phyloP scores from a whole-genome alignment of 2,113 vertebrate genomes.

The Periophthalmodon schlosseri region DNA sequence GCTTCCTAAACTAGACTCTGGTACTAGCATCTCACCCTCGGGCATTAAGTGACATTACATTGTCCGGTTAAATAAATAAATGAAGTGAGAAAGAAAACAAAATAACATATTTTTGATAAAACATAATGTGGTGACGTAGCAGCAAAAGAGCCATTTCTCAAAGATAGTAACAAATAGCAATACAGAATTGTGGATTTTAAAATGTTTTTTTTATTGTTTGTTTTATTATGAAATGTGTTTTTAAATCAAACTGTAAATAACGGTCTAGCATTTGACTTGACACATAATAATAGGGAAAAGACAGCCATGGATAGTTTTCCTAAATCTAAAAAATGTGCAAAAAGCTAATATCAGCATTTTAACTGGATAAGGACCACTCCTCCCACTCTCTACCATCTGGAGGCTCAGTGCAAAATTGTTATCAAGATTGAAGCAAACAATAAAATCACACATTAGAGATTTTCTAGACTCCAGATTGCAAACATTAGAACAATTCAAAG shows the following conservation, averaged over 20 bases:
- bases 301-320: neutral
- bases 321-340: neutral
- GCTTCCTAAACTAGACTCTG: too few species aligned
- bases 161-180: neutral
- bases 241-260: neutral
- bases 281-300: neutral
- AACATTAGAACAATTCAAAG: neutral
- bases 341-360: neutral
- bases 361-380: neutral
- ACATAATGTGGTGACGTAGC: neutral
- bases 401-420: constrained; percentile 5
- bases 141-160: neutral
- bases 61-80: too few species aligned
- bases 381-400: constrained; percentile 22
- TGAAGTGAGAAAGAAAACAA: too few species aligned
- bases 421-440: constrained; percentile 4
- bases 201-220: neutral
- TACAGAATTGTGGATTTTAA: neutral
- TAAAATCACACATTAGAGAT: neutral
- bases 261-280: neutral
- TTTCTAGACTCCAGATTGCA: neutral
- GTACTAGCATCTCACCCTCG: too few species aligned
- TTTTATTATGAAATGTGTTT: neutral
- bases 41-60: too few species aligned
- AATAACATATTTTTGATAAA: too few species aligned